A percentile compares a stretch with the other conserved stretches of the same genome.
Conservation (phyloP, 2,113 vertebrate species). For the Meleagris gallopavo region DNA sequence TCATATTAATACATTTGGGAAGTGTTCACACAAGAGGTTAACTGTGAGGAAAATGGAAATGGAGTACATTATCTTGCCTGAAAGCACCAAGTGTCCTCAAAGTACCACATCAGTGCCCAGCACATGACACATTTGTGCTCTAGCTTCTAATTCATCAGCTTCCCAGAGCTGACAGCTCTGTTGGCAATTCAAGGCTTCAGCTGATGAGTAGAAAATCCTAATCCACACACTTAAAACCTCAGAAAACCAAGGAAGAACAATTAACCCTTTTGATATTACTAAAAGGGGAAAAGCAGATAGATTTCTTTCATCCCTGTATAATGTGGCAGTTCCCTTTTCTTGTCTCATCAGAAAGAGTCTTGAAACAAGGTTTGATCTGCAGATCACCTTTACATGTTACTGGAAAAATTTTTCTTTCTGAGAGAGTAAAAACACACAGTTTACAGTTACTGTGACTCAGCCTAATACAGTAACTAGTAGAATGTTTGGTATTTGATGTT, state of each 20-base stretch:
- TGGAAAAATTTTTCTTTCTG: constrained; percentile 3
- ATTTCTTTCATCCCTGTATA: not conserved
- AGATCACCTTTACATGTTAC: not conserved
- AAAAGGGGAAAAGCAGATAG: not conserved
- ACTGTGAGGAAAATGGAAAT: not conserved
- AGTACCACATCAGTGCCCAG: not conserved
- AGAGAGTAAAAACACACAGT: constrained; percentile 25
- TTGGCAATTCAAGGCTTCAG: not conserved
- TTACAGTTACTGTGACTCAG: constrained; percentile 35
- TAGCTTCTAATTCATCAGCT: not conserved
- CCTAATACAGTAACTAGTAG: constrained; percentile 38
- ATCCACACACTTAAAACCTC: not conserved
- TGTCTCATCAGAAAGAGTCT: not conserved
- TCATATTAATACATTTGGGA: not conserved
- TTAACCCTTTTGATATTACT: not conserved
- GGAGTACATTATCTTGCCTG: not conserved
- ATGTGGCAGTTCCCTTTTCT: not conserved
- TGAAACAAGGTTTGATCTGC: not conserved
- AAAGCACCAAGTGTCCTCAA: not conserved
- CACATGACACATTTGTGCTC: not conserved
- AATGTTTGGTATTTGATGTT: constrained; percentile 22
- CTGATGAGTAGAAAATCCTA: not conserved
- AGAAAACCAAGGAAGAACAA: not conserved
- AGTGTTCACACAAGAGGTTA: not conserved
- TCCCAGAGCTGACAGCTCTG: not conserved